These are phyloP conservation scores for Ammodytes dubius DNA, from an alignment of 2,113 vertebrate genomes.

Conservation along the genomic window DNA sequence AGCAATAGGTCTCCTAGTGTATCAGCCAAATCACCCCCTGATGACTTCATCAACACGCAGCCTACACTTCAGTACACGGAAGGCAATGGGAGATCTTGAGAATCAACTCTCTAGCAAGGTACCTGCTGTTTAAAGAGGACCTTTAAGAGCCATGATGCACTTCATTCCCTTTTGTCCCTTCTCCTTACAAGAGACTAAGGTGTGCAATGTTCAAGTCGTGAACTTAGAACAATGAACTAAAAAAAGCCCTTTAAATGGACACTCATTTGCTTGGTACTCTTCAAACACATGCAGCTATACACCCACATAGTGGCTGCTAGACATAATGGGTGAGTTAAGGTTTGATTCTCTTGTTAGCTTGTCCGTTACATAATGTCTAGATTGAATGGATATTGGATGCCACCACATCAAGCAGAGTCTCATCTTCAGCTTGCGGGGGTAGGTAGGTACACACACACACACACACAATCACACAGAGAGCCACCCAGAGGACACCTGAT, in stretches of 20 bases:
- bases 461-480: slow-evolving; percentile 67
- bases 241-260: background rate
- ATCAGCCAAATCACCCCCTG: slow-evolving; percentile 71
- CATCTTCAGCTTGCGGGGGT: slow-evolving; percentile 65
- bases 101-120: slow-evolving; percentile 58
- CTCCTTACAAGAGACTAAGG: background rate
- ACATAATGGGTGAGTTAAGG: background rate
- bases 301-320: background rate
- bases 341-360: slow-evolving; percentile 30
- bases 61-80: slow-evolving; percentile 53
- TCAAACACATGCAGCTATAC: background rate
- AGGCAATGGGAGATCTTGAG: slow-evolving; percentile 45
- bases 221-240: background rate
- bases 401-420: slow-evolving; percentile 66
- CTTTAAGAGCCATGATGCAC: slow-evolving; percentile 30
- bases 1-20: slow-evolving; percentile 71
- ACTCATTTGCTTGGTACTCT: slow-evolving; percentile 1
- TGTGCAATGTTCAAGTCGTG: slow-evolving; percentile 2
- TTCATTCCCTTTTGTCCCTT: slow-evolving; percentile 17
- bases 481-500: slow-evolving; percentile 75
- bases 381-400: slow-evolving; percentile 71
- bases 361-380: slow-evolving; percentile 63
- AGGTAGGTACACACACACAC: slow-evolving; percentile 44
- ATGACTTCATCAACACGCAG: slow-evolving; percentile 70
- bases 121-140: slow-evolving; percentile 64